phyloP scores from a whole-genome alignment of 92 coral and sea anemone genomes.

The Blastomussa wellsi region DNA sequence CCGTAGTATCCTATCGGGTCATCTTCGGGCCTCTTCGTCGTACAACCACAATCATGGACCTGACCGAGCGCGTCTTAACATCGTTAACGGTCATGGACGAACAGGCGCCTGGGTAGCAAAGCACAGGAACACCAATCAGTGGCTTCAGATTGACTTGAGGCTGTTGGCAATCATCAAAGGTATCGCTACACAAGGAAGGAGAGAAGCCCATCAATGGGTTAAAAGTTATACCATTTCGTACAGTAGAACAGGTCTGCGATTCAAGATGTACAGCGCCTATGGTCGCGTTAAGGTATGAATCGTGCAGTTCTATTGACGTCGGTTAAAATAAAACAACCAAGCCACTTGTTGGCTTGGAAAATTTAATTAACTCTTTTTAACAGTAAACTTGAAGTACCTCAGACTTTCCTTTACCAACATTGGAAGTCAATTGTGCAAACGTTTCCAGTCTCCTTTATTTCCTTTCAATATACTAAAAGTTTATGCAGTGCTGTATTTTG shows the following conservation, averaged over 20 bases:
- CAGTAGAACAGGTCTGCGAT: constrained; percentile 60
- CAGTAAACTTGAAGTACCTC: too few species aligned
- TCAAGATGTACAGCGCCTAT: constrained; percentile 65
- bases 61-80: constrained; percentile 79
- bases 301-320: neutral
- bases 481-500: too few species aligned
- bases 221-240: constrained; percentile 61
- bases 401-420: too few species aligned
- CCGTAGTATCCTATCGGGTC: constrained; percentile 65
- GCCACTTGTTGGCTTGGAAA: neutral
- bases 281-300: constrained; percentile 75
- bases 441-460: neutral
- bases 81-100: constrained; percentile 62
- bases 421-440: neutral
- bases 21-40: constrained; percentile 73
- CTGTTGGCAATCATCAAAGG: constrained; percentile 63
- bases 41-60: constrained; percentile 75
- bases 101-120: constrained; percentile 91
- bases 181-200: constrained; percentile 91
- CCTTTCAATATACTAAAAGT: neutral
- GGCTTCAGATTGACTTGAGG: constrained; percentile 81
- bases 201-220: constrained; percentile 82
- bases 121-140: constrained; percentile 63
- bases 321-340: neutral
- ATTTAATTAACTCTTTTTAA: neutral